Conservation (phyloP, 2,888 invertebrate genomes). For the Dynastes tityus region DNA sequence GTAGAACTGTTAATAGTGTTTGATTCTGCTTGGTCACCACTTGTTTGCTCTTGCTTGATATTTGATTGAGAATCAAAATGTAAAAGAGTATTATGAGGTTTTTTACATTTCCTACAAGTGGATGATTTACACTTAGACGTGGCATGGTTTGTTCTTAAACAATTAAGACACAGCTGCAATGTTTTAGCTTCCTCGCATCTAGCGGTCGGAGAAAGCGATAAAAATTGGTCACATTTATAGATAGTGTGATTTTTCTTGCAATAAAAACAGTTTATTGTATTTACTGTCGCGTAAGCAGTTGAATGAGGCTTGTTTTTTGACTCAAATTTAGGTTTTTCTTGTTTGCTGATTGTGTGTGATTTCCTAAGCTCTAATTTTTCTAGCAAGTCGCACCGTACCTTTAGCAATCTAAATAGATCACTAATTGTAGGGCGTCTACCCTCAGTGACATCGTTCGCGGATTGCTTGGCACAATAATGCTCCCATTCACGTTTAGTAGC, state of each 20-base stretch:
- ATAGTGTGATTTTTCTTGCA: slow-evolving; percentile 8
- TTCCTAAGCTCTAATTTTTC: background rate
- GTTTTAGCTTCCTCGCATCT: background rate
- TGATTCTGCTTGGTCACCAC: background rate
- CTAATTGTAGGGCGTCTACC: background rate
- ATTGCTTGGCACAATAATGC: background rate
- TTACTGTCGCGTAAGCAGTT: background rate
- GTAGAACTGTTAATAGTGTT: background rate
- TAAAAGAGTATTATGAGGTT: background rate
- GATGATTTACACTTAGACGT: background rate
- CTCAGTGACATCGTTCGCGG: background rate
- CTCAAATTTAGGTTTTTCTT: background rate
- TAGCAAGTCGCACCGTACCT: background rate
- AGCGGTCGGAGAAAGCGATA: background rate
- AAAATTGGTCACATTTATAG: background rate
- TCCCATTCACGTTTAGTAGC: slow-evolving; percentile 1
- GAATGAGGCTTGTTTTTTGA: background rate
- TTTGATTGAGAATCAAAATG: background rate
- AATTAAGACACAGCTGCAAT: background rate
- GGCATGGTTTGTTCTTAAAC: background rate
- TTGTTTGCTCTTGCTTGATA: background rate
- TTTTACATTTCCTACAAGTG: background rate
- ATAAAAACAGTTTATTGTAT: slow-evolving; percentile 7
- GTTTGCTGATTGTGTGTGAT: background rate
- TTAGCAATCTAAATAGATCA: background rate